Evolutionary conservation across 2,888 invertebrate genomes (phyloP), one percentile per base, ranked within the genome.

Genomic region (Chloroclysta siterata): DNA sequence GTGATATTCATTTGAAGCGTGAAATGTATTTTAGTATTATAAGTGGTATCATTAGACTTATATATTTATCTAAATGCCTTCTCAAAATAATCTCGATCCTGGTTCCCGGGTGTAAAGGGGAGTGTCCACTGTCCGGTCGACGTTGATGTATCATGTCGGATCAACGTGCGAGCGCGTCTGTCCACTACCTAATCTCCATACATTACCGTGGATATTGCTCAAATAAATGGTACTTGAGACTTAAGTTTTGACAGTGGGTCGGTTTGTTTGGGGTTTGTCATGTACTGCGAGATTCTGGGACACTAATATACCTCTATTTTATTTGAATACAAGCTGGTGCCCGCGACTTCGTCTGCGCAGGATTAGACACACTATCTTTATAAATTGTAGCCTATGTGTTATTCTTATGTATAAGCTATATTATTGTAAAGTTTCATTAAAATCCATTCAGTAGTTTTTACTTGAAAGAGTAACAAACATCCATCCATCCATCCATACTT

Each of bases 101-200:
- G 33, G 41, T 22, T 0, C 7, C 13, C 71, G 66, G 60, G 75
- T 74, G 77, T 81, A 79, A 84, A 80, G 83, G 85, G 90, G 85
- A 84, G 84, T 87, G 89, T 85, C 86, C 90, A 88, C 83, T 88
- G 90, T 86, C 89, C 86, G 79, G 75, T 68, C 66, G 93, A 93
- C 93, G 90, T 93, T 93, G 93, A 93, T 93, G 93, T 93, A 93
- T 93, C 89, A 90, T 87, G 89, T 84, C 88, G 93, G 93, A 90
- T 93, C 92, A 93, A 79, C 81, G 82, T 77, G 79, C 83, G 81
- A 77, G 78, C 88, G 85, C 91, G 90, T 90, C 91, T 90, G 91
- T 91, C 91, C 89, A 83, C 88, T 82, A 82, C 91, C 90, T 92
- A 92, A 92, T 92, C 91, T 92, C 91, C 91, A 91, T 91, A 91